Base-by-base conservation (phyloP, 2,888 invertebrate genomes). In the Piscicola geometra region DNA sequence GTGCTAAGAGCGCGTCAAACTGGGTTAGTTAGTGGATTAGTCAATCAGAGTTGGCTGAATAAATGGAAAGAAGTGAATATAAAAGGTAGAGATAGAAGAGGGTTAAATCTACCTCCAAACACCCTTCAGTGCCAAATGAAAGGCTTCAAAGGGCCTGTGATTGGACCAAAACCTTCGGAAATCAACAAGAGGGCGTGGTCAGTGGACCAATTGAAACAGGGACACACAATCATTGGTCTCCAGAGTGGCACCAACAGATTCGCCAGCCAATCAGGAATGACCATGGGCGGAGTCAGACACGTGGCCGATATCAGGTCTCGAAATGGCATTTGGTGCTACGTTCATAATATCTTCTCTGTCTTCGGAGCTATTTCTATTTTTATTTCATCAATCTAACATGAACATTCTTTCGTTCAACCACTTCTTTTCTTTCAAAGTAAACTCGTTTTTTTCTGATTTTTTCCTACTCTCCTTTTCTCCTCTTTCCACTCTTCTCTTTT, bases 131-230 rank as follows among this genome's bases (percentile, higher is more conserved):
- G 77, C 72, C 85, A 85, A 77, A 78, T 84, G 66, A 79, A 83
- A 77, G 80, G 81, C 18, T 84, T 83, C 79, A 80, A 81, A 25
- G 85, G 84, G 25, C 82, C 82, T 18, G 80, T 81, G 15, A 82
- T 83, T 75, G 85, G 85, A 15, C 80, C 83, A 21, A 83, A 82
- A 76, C 84, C 85, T 25, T 79, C 82, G 5, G 82, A 82, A 76
- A 80, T 79, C 75, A 81, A 83, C 77, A 75, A 76, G 36, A 80
- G 82, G 28, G 78, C 82, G 52, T 85, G 84, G 79, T 81, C 83
- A 21, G 79, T 80, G 33, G 84, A 83, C 75, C 84, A 85, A 79
- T 47, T 78, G 21, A 75, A 73, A 30, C 68, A 77, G 82, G 75
- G 80, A 0, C 75, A 77, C 41, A 71, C 76, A 1, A 67, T 78